phyloP scores from a whole-genome alignment of 1,140 invertebrate genomes.

The Zelostemma sp. region DNA sequence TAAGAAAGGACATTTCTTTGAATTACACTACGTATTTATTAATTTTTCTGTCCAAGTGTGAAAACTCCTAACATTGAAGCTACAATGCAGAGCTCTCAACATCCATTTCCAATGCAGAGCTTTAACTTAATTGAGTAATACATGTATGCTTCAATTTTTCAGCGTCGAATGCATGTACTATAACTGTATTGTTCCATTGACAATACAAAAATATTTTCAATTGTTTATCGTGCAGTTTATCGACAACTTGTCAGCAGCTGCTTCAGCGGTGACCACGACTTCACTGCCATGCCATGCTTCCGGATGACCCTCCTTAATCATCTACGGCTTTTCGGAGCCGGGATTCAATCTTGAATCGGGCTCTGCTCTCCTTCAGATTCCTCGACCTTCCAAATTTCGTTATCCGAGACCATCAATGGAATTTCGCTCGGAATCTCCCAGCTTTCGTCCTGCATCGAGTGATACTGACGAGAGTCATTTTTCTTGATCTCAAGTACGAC shows the following conservation, averaged over 20 bases:
- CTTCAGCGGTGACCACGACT: conserved; percentile 23
- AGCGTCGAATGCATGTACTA: too few relatives aligned
- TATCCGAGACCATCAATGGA: conserved; percentile 11
- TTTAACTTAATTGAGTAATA: too few relatives aligned
- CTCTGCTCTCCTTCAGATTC: conserved; percentile 33
- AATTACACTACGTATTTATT: too few relatives aligned
- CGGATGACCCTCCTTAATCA: conserved; percentile 19
- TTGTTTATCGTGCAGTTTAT: too few relatives aligned
- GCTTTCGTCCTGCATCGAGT: conserved; percentile 9
- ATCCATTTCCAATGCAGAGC: too few relatives aligned
- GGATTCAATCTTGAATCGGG: not conserved
- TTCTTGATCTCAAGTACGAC: not conserved
- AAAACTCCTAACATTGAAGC: too few relatives aligned
- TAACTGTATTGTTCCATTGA: too few relatives aligned
- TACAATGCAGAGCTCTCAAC: too few relatives aligned
- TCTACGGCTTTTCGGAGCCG: conserved; percentile 9
- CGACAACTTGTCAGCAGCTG: conserved; percentile 25
- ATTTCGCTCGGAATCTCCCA: conserved; percentile 33
- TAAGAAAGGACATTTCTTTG: too few relatives aligned
- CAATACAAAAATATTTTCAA: too few relatives aligned
- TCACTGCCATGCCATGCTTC: not conserved
- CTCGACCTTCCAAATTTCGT: conserved; percentile 18
- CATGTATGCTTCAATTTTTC: too few relatives aligned
- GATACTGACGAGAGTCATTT: not conserved
- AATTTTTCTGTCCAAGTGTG: too few relatives aligned